phyloP scores from a whole-genome alignment of 2,113 vertebrate species.

The Diadophis punctatus region DNA sequence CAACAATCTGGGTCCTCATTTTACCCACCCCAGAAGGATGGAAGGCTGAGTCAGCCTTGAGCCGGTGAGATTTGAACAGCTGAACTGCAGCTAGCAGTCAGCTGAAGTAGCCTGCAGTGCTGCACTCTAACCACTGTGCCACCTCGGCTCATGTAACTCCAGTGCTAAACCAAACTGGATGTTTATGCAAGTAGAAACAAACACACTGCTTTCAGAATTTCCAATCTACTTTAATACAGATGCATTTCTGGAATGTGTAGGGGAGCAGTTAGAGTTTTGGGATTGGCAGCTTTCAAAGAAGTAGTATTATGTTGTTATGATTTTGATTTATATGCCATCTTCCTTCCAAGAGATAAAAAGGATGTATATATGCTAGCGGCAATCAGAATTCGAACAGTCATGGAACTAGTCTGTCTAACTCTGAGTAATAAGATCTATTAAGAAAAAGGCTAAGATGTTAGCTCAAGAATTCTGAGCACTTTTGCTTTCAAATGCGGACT shows the following conservation, averaged over 20 bases:
- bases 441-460: not conserved
- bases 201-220: not conserved
- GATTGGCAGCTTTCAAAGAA: not conserved
- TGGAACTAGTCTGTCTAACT: not conserved
- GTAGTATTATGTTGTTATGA: not conserved
- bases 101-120: too few species aligned
- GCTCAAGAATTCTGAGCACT: not conserved
- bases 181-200: not conserved
- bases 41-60: too few species aligned
- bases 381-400: not conserved
- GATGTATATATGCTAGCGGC: not conserved
- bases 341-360: not conserved
- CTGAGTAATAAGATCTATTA: not conserved
- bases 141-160: too few species aligned
- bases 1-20: too few species aligned
- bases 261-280: not conserved
- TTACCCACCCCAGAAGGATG: too few species aligned
- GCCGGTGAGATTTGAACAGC: too few species aligned
- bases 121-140: too few species aligned
- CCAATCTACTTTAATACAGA: not conserved
- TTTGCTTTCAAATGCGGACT: not conserved
- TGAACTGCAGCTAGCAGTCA: too few species aligned
- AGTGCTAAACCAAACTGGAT: not conserved
- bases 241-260: not conserved
- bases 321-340: not conserved